phyloP scores from a whole-genome alignment of 2,113 vertebrate genomes.

The Oncorhynchus nerka region DNA sequence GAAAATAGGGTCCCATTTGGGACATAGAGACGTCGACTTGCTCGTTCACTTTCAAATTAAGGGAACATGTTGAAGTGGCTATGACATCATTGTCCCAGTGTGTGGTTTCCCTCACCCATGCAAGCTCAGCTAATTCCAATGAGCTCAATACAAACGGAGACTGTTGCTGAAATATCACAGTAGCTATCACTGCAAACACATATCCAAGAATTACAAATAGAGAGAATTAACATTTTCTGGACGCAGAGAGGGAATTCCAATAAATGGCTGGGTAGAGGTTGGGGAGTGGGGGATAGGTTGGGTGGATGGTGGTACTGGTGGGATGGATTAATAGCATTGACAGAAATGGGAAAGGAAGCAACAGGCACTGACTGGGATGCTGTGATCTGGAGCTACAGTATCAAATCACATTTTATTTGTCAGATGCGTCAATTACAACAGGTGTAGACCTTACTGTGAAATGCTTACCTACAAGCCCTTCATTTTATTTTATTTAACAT shows the following conservation, averaged over 20 bases:
- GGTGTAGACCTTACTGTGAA: too few relatives aligned
- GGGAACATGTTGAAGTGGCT: neutral
- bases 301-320: neutral
- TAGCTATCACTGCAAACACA: neutral
- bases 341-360: conserved; percentile 1
- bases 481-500: too few relatives aligned
- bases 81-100: neutral
- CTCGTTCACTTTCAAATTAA: neutral
- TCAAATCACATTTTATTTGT: neutral
- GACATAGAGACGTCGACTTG: neutral
- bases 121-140: neutral
- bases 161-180: neutral
- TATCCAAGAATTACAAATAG: neutral
- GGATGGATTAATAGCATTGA: conserved; percentile 27
- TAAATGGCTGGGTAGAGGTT: conserved; percentile 5
- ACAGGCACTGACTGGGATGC: conserved; percentile 14
- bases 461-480: too few relatives aligned
- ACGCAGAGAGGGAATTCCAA: neutral
- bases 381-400: neutral
- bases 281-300: neutral
- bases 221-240: neutral
- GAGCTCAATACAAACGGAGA: neutral
- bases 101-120: neutral
- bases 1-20: too few relatives aligned
- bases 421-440: neutral